Evolutionary conservation across 2,888 invertebrate genomes (phyloP).

Genomic region (Elmis aenea): DNA sequence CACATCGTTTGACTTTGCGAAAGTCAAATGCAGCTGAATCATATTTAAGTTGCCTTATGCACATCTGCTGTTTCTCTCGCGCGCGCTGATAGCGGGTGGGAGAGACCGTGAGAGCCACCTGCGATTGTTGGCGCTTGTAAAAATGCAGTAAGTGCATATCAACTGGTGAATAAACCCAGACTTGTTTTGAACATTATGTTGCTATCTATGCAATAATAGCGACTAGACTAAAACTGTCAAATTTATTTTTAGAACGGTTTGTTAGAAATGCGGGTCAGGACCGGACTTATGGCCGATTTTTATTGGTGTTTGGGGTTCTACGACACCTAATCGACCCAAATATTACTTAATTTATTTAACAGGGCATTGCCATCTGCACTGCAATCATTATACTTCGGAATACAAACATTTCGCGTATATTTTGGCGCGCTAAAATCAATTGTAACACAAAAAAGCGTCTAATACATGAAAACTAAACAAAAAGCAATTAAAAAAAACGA

Average conservation of each 20-base stretch:
- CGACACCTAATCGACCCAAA: too few relatives aligned
- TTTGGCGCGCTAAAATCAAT: too few relatives aligned
- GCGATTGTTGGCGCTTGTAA: constrained; percentile 3
- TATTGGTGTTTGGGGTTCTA: too few relatives aligned
- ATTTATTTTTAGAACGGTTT: constrained; percentile 35
- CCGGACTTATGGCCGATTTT: too few relatives aligned
- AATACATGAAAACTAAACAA: too few relatives aligned
- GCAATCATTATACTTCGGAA: too few relatives aligned
- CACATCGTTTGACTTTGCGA: constrained; percentile 42
- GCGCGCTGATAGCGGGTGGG: too few relatives aligned
- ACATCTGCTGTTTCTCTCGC: constrained; percentile 8
- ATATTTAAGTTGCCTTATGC: constrained; percentile 16
- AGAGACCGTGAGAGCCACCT: constrained; percentile 3
- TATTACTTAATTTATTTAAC: too few relatives aligned
- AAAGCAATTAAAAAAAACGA: too few relatives aligned
- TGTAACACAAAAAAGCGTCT: too few relatives aligned
- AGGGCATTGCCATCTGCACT: too few relatives aligned
- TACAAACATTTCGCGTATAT: too few relatives aligned
- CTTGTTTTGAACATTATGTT: constrained; percentile 39
- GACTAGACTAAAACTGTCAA: constrained; percentile 43
- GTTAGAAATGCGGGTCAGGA: constrained; percentile 5
- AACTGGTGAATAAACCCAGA: constrained; percentile 43
- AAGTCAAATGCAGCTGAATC: constrained; percentile 37
- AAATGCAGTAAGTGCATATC: constrained; percentile 29
- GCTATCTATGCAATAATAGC: constrained; percentile 46